phyloP scores from a whole-genome alignment of 2,888 invertebrate species.

The Sarcophaga subvicina region DNA sequence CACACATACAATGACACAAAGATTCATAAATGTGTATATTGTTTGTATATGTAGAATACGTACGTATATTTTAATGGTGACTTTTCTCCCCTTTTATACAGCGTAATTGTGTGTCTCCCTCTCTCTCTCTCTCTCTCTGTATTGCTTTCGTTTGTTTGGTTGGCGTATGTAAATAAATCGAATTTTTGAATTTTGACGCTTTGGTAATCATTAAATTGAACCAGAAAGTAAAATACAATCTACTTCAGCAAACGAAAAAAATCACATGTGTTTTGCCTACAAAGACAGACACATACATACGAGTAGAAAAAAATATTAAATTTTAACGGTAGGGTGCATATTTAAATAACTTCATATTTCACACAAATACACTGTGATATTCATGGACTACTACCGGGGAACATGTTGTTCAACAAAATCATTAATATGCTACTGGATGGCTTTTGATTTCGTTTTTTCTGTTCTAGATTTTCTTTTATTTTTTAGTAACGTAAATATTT shows the following conservation, averaged over 20 bases:
- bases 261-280: constrained; percentile 12
- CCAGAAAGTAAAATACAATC: constrained; percentile 23
- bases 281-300: background rate
- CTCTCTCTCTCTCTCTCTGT: constrained; percentile 7
- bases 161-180: constrained; percentile 56
- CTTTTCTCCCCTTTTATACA: background rate
- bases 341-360: constrained; percentile 48
- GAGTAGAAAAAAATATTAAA: background rate
- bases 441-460: background rate
- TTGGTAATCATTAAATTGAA: constrained; percentile 59
- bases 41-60: background rate
- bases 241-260: constrained; percentile 8
- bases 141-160: background rate
- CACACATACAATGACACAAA: background rate
- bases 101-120: constrained; percentile 1
- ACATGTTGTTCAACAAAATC: constrained; percentile 1
- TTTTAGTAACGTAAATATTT: constrained; percentile 4
- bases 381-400: background rate
- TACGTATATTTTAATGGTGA: background rate
- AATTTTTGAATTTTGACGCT: constrained; percentile 67
- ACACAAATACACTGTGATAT: background rate
- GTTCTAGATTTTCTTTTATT: background rate
- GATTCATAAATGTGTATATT: background rate
- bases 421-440: constrained; percentile 22
- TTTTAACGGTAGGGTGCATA: constrained; percentile 53